Percentiles rank a stretch among this genome's conserved stretches.
These are phyloP conservation scores for Trissolcus basalis DNA, from an alignment of 1,140 invertebrate genomes.

Conservation along the genomic window DNA sequence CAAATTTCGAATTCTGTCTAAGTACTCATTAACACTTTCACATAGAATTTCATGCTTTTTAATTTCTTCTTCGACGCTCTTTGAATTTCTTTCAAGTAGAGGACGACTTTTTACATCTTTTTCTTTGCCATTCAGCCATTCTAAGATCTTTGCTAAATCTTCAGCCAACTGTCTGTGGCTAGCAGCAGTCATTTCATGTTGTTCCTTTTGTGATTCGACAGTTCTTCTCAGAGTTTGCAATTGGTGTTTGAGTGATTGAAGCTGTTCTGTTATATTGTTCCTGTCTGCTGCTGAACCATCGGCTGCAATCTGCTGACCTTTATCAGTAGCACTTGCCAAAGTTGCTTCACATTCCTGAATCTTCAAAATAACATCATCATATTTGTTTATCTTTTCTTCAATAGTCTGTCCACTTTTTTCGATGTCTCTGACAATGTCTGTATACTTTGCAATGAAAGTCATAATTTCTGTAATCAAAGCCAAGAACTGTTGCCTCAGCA, in stretches of 20 bases:
- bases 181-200: conserved; percentile 90
- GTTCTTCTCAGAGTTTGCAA: conserved; percentile 85
- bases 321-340: conserved; percentile 89
- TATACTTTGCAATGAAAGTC: conserved; percentile 90
- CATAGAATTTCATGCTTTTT: conserved; percentile 85
- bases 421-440: conserved; percentile 88
- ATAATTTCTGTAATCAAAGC: conserved; percentile 90
- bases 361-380: conserved; percentile 88
- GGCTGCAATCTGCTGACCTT: conserved; percentile 92
- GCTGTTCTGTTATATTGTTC: conserved; percentile 90
- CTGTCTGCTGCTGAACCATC: conserved; percentile 91
- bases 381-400: conserved; percentile 90
- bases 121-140: conserved; percentile 91
- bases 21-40: conserved; percentile 82
- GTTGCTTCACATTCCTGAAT: conserved; percentile 93
- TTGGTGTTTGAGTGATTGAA: conserved; percentile 91
- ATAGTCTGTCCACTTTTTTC: conserved; percentile 87
- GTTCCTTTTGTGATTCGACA: conserved; percentile 89
- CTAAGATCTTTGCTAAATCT: conserved; percentile 87
- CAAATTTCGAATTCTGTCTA: conserved; percentile 83
- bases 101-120: conserved; percentile 88
- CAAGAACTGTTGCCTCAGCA: conserved; percentile 91
- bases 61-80: conserved; percentile 88
- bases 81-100: conserved; percentile 84
- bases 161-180: conserved; percentile 88